phyloP scores from a whole-genome alignment of 2,113 vertebrate genomes.

The Corythoichthys haematopterus region DNA sequence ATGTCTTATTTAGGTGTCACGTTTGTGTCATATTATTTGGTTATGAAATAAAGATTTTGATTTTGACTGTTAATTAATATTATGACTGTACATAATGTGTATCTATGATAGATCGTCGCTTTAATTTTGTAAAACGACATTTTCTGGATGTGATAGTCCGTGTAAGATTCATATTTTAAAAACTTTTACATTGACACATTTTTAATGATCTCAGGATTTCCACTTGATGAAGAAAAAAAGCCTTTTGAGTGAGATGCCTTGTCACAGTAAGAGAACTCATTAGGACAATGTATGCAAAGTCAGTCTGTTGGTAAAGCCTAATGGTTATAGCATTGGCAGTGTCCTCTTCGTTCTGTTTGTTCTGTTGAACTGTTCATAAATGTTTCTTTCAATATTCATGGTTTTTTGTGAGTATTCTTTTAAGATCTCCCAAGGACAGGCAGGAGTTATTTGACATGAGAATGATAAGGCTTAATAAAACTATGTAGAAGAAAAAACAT shows the following conservation, averaged over 20 bases:
- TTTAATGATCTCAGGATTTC: slow-evolving; percentile 13
- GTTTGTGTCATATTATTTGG: slow-evolving; percentile 34
- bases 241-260: slow-evolving; percentile 1
- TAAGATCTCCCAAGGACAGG: slow-evolving; percentile 28
- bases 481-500: slow-evolving; percentile 7
- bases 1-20: slow-evolving; percentile 19
- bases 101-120: not conserved
- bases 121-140: not conserved
- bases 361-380: slow-evolving; percentile 46
- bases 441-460: not conserved
- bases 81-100: slow-evolving; percentile 3
- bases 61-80: slow-evolving; percentile 10
- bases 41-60: slow-evolving; percentile 16
- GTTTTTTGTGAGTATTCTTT: slow-evolving; percentile 35
- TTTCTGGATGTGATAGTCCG: slow-evolving; percentile 9
- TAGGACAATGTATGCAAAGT: not conserved
- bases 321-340: not conserved
- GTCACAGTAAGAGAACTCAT: not conserved
- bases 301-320: slow-evolving; percentile 13
- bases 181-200: slow-evolving; percentile 23
- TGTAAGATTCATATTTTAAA: slow-evolving; percentile 13
- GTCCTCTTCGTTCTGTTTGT: slow-evolving; percentile 30
- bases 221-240: slow-evolving; percentile 4
- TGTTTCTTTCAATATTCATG: slow-evolving; percentile 33
- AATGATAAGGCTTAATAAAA: slow-evolving; percentile 26